These are phyloP conservation scores for Neodiprion pinetum DNA, from an alignment of 1,140 invertebrate genomes.

Conservation along the genomic window DNA sequence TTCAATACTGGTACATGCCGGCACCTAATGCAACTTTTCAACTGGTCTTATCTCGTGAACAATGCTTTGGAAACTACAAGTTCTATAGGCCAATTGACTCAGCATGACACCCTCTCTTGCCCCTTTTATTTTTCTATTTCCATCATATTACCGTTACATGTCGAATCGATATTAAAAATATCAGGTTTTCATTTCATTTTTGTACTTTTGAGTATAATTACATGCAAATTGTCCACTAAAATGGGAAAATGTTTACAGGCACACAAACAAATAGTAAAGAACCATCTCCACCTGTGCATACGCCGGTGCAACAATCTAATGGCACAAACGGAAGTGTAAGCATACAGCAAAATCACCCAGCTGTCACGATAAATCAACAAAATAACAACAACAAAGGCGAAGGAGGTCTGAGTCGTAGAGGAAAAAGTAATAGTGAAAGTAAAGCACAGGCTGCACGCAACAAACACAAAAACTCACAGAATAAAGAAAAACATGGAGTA, in stretches of 20 bases:
- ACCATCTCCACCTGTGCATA: slow-evolving; percentile 46
- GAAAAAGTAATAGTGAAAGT: slow-evolving; percentile 60
- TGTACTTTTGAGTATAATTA: no score
- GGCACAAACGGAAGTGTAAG: slow-evolving; percentile 6
- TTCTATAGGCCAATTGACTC: no score
- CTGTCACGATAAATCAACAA: slow-evolving; percentile 27
- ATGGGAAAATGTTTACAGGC: slow-evolving; percentile 35
- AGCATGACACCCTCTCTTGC: no score
- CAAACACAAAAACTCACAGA: slow-evolving; percentile 61
- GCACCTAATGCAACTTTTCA: no score
- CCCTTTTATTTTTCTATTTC: no score
- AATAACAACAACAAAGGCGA: slow-evolving; percentile 60
- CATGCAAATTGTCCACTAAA: no score
- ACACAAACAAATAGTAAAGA: slow-evolving; percentile 56
- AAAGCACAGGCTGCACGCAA: slow-evolving; percentile 58
- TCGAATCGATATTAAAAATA: no score
- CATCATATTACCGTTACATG: no score
- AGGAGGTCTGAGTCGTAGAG: slow-evolving; percentile 46
- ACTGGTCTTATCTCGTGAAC: no score
- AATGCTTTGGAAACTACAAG: no score
- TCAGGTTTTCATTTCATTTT: no score
- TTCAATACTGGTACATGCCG: no score
- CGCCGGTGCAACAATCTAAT: slow-evolving; percentile 35
- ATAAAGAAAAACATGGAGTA: slow-evolving; percentile 57
- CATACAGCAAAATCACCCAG: slow-evolving; percentile 33